phyloP scores from a whole-genome alignment of 2,113 vertebrate species.

The Phrynosoma platyrhinos region DNA sequence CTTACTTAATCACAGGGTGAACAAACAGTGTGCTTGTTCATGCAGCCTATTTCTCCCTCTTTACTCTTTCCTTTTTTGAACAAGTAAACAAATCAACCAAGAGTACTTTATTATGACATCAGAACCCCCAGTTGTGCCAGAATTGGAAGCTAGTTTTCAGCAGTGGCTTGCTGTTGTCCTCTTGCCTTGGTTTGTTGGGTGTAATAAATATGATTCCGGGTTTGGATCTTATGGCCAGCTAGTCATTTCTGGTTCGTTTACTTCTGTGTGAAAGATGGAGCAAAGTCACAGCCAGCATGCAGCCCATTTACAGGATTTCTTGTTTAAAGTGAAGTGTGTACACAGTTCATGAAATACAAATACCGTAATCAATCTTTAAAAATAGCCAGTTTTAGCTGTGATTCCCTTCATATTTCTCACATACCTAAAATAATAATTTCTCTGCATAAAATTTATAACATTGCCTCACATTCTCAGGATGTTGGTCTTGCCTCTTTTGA shows the following conservation, averaged over 20 bases:
- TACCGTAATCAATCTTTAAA: not conserved
- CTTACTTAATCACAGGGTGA: no score
- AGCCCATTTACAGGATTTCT: not conserved
- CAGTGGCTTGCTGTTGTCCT: not conserved
- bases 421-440: not conserved
- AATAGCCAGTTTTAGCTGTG: not conserved
- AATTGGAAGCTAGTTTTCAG: not conserved
- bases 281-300: no score
- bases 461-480: not conserved
- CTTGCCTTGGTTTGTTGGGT: not conserved
- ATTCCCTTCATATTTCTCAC: no score
- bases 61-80: not conserved
- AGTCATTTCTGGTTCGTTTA: not conserved
- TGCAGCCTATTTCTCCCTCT: not conserved
- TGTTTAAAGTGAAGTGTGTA: not conserved
- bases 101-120: not conserved
- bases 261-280: no score
- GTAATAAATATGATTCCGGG: not conserved
- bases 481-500: not conserved
- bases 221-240: not conserved
- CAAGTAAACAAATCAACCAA: not conserved
- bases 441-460: not conserved
- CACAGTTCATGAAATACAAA: not conserved
- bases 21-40: not conserved
- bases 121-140: not conserved